Percentiles rank a stretch among this genome's conserved stretches.
phyloP scores from a whole-genome alignment of 2,113 vertebrate genomes.

The Lepisosteus osseus region DNA sequence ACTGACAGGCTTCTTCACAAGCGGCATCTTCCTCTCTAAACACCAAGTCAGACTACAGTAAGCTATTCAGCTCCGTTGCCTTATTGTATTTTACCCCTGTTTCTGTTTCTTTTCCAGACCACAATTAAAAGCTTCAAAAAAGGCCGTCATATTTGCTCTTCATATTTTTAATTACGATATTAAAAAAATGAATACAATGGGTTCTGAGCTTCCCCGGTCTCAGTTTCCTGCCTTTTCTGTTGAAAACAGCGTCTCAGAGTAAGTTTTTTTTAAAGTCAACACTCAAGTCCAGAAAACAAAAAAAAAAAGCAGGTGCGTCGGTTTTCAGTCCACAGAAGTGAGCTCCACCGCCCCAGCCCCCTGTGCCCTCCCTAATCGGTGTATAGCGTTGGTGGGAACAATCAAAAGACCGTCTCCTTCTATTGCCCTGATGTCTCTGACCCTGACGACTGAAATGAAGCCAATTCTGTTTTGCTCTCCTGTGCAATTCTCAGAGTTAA shows the following conservation, averaged over 20 bases:
- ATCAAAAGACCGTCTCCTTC: background rate
- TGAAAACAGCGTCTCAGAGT: background rate
- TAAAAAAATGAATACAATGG: background rate
- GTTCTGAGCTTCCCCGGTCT: background rate
- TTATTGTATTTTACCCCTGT: constrained; percentile 26
- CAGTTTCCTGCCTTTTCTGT: background rate
- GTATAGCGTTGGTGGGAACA: background rate
- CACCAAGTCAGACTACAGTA: constrained; percentile 87
- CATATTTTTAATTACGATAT: too few species aligned
- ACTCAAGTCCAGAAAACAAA: background rate
- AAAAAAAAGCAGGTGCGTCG: background rate
- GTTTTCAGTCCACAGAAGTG: background rate
- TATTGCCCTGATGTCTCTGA: background rate
- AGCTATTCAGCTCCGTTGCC: constrained; percentile 60
- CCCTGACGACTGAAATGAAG: background rate
- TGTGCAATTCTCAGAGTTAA: background rate
- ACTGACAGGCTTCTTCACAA: constrained; percentile 89
- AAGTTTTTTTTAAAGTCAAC: background rate
- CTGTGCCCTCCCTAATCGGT: constrained; percentile 11
- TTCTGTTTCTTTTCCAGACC: constrained; percentile 1
- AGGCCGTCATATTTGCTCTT: background rate
- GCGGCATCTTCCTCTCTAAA: constrained; percentile 94
- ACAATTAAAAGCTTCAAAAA: constrained; percentile 4
- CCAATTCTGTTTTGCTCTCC: background rate
- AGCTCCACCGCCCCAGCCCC: constrained; percentile 11